phyloP scores from a whole-genome alignment of 2,113 vertebrate species.

The Hyaena hyaena region DNA sequence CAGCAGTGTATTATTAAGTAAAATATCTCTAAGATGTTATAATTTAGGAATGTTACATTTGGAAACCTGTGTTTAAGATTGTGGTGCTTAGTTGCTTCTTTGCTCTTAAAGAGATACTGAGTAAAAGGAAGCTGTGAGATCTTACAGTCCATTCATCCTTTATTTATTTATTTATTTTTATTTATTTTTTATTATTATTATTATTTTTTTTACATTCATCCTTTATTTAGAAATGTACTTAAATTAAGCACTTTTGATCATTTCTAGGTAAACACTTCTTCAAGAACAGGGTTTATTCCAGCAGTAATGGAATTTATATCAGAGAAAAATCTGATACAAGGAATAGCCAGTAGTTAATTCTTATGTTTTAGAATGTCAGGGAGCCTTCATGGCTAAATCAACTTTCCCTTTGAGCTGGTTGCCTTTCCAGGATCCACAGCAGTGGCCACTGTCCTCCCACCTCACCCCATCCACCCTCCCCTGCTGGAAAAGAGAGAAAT shows the following conservation, averaged over 20 bases:
- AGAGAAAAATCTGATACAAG: conserved; percentile 11
- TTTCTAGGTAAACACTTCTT: conserved; percentile 38
- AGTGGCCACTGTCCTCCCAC: not conserved
- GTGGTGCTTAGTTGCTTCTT: conserved; percentile 16
- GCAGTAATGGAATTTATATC: not conserved
- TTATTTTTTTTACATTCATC: not conserved
- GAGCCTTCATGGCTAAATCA: not conserved
- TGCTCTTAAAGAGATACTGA: not conserved
- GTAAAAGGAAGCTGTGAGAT: not conserved
- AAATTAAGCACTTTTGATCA: conserved; percentile 2
- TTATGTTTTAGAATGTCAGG: not conserved
- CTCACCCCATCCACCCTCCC: not conserved
- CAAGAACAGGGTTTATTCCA: not conserved
- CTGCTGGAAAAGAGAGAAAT: not conserved
- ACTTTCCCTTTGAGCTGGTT: not conserved
- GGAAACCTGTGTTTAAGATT: conserved; percentile 8
- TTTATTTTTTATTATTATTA: no score
- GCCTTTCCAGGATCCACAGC: not conserved
- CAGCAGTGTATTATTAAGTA: conserved; percentile 1
- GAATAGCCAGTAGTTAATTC: not conserved
- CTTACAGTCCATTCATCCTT: not conserved
- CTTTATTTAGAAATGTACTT: conserved; percentile 41
- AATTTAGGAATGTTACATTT: not conserved
- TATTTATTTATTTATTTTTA: not conserved
- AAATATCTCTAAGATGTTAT: not conserved